Conservation (phyloP, 2,888 invertebrate genomes). For the Drosophila hamatofila region DNA sequence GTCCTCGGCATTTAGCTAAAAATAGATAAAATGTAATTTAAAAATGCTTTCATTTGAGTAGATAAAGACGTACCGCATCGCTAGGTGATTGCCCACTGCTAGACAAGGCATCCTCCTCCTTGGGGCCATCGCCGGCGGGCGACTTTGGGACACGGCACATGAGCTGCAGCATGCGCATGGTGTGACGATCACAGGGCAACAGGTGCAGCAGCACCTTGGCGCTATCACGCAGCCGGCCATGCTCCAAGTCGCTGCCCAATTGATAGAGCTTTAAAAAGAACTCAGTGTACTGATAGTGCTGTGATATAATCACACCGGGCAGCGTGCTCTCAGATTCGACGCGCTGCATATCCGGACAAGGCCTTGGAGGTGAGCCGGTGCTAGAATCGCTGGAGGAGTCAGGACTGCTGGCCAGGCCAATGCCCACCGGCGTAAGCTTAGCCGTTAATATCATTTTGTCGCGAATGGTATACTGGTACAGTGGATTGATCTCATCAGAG, state of each 20-base stretch:
- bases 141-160: conserved; percentile 83
- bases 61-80: conserved; percentile 58
- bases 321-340: conserved; percentile 94
- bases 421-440: conserved; percentile 90
- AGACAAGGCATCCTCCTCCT: conserved; percentile 51
- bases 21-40: neutral
- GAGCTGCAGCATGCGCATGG: conserved; percentile 84
- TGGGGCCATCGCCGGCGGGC: conserved; percentile 40
- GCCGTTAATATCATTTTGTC: conserved; percentile 92
- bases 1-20: conserved; percentile 68
- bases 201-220: conserved; percentile 83
- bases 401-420: conserved; percentile 91
- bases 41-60: neutral
- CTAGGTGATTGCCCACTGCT: conserved; percentile 49
- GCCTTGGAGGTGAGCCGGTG: conserved; percentile 95
- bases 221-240: conserved; percentile 93
- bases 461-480: conserved; percentile 92
- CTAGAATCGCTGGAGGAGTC: conserved; percentile 98
- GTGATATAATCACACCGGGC: conserved; percentile 96
- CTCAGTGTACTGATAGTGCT: conserved; percentile 91
- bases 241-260: conserved; percentile 92
- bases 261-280: conserved; percentile 95
- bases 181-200: conserved; percentile 85
- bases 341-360: conserved; percentile 91
- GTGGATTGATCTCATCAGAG: conserved; percentile 93